Evolutionary conservation across 2,888 invertebrate species (phyloP).

Genomic region (Vandiemenella viatica): DNA sequence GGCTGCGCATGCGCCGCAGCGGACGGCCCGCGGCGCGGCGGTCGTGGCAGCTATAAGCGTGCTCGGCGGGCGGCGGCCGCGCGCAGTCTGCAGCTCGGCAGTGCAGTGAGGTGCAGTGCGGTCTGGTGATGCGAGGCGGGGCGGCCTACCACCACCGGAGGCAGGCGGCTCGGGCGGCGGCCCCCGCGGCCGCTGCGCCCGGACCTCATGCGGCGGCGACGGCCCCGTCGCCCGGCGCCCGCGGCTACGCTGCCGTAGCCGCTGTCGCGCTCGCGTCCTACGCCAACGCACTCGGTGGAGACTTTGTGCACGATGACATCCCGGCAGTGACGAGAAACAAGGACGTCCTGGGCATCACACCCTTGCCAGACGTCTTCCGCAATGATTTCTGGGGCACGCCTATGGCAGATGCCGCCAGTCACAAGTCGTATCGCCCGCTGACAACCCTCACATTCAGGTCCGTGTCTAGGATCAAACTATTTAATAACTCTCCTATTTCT

Average conservation of each 20-base stretch:
- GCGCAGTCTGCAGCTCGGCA: not conserved
- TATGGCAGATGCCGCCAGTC: constrained; percentile 65
- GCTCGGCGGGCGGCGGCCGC: not conserved
- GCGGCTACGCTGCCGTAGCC: constrained; percentile 41
- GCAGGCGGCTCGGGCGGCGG: constrained; percentile 1
- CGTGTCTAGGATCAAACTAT: too few species aligned
- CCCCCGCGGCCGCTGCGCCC: not conserved
- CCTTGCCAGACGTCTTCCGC: constrained; percentile 44
- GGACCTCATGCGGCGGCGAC: not conserved
- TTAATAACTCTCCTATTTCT: too few species aligned
- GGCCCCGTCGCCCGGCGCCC: constrained; percentile 31
- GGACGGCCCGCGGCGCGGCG: too few species aligned
- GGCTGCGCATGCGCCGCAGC: too few species aligned
- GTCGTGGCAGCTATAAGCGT: too few species aligned
- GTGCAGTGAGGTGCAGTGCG: not conserved
- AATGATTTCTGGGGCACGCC: constrained; percentile 87
- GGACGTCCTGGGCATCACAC: constrained; percentile 57
- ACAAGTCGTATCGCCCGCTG: constrained; percentile 75
- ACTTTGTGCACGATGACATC: constrained; percentile 80
- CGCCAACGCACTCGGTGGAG: constrained; percentile 57
- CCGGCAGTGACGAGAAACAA: constrained; percentile 68
- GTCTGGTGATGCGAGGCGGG: constrained; percentile 1
- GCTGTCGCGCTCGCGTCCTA: constrained; percentile 53
- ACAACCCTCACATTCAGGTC: constrained; percentile 73
- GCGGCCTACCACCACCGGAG: not conserved